Evolutionary conservation across 2,797 vertebrate genomes (phyloP).

Genomic region (Smutsia temminckii): DNA sequence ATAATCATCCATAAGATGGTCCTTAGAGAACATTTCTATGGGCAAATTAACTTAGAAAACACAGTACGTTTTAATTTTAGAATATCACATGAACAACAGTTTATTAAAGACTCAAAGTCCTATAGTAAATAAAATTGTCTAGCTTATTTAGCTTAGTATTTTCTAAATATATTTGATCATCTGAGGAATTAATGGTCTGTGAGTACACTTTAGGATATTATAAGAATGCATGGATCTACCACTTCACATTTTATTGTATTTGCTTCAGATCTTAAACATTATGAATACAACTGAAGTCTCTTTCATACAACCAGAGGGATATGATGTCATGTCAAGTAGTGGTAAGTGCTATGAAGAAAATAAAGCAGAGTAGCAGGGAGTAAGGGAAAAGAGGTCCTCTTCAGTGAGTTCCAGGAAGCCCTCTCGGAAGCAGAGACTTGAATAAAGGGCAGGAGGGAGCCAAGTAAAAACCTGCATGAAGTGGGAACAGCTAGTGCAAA

Average conservation of each 20-base stretch:
- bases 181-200: slow-evolving; percentile 37
- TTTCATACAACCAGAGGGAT: neutral
- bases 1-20: neutral
- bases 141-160: slow-evolving; percentile 31
- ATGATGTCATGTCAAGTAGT: neutral
- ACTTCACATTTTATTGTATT: neutral
- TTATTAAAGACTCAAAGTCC: slow-evolving; percentile 31
- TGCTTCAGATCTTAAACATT: neutral
- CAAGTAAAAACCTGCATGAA: neutral
- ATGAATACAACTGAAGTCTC: neutral
- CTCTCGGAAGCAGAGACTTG: neutral
- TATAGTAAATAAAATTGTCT: slow-evolving; percentile 30
- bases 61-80: neutral
- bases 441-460: neutral
- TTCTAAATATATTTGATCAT: slow-evolving; percentile 10
- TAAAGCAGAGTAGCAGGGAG: neutral
- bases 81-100: neutral
- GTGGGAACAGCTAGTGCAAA: neutral
- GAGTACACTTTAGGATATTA: neutral
- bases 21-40: neutral
- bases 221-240: neutral
- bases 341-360: neutral
- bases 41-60: slow-evolving; percentile 29
- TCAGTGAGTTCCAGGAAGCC: neutral
- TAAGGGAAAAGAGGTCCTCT: neutral